phyloP scores from a whole-genome alignment of 2,113 vertebrate genomes.

The Addax nasomaculatus region DNA sequence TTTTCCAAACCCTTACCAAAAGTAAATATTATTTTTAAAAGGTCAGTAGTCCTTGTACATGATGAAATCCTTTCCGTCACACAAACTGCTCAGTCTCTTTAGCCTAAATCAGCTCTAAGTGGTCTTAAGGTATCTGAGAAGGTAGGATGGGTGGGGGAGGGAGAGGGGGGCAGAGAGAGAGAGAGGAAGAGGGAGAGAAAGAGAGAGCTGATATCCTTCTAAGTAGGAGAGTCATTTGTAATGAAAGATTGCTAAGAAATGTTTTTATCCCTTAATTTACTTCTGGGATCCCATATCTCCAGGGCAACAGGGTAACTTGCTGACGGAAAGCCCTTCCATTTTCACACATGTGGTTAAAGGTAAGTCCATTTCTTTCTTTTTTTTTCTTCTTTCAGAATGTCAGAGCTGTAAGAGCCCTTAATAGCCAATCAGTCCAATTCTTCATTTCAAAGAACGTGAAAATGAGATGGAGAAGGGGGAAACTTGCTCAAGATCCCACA shows the following conservation, averaged over 20 bases:
- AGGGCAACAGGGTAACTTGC: background rate
- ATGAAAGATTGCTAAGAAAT: background rate
- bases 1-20: background rate
- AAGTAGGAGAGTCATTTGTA: background rate
- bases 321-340: background rate
- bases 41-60: background rate
- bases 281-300: background rate
- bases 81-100: background rate
- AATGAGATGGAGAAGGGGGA: background rate
- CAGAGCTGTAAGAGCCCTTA: background rate
- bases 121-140: background rate
- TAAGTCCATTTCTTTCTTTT: background rate
- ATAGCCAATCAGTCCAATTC: background rate
- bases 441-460: background rate
- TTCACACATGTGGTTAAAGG: background rate
- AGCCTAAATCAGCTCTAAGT: background rate
- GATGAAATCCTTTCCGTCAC: background rate
- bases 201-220: background rate
- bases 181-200: background rate
- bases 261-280: background rate
- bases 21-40: background rate
- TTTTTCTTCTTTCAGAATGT: background rate
- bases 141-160: background rate
- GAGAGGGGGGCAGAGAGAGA: background rate
- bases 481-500: background rate